Percentiles rank a stretch among this genome's conserved stretches.
These are phyloP conservation scores for Meandrusa payeni DNA, from an alignment of 2,888 invertebrate species.

Conservation along the genomic window DNA sequence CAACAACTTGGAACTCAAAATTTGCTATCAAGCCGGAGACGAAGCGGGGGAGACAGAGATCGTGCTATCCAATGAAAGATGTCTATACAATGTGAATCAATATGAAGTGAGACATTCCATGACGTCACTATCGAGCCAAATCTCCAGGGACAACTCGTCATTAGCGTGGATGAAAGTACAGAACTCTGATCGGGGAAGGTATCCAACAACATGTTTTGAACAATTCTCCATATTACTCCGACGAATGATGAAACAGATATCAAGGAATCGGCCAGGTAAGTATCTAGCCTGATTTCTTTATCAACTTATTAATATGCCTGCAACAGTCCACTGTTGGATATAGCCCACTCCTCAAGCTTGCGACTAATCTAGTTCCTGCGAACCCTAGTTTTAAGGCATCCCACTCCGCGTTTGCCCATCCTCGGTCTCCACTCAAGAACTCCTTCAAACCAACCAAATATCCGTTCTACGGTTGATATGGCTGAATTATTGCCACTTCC, in stretches of 20 bases:
- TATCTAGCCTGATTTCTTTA: not conserved
- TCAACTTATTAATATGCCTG: too few relatives aligned
- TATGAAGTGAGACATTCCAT: constrained; percentile 54
- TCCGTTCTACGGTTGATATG: too few relatives aligned
- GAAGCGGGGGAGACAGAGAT: constrained; percentile 60
- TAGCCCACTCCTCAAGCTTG: too few relatives aligned
- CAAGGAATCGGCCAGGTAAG: constrained; percentile 79
- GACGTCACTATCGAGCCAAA: constrained; percentile 58
- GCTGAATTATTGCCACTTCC: too few relatives aligned
- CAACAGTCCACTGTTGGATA: too few relatives aligned
- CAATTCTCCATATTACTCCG: constrained; percentile 82
- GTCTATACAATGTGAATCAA: constrained; percentile 63
- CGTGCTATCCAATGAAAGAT: constrained; percentile 59
- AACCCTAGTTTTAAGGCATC: too few relatives aligned
- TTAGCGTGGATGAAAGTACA: constrained; percentile 79
- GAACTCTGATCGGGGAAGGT: constrained; percentile 60
- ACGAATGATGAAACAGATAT: constrained; percentile 82
- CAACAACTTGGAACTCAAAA: constrained; percentile 58
- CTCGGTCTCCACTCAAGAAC: too few relatives aligned
- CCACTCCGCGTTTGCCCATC: too few relatives aligned
- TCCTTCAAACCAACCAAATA: too few relatives aligned
- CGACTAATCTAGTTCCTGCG: too few relatives aligned
- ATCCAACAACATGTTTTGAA: constrained; percentile 74
- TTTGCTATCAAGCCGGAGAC: constrained; percentile 61
- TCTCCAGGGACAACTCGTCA: constrained; percentile 62